Conservation (phyloP, 2,797 vertebrate species). For the Mormyrus proboscirostris region DNA sequence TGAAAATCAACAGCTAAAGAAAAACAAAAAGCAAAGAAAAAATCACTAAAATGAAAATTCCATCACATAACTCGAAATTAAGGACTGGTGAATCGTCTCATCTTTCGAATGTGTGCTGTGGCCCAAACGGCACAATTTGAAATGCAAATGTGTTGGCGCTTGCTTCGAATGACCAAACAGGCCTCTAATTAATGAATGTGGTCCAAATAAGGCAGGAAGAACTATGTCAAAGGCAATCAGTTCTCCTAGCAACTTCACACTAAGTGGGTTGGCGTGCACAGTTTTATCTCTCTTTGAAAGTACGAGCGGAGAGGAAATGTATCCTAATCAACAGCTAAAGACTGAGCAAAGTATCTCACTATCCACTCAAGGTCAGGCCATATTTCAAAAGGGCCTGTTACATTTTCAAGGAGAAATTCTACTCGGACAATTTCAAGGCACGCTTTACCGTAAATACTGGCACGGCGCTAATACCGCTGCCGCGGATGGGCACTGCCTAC, state of each 20-base stretch:
- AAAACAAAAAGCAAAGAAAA: neutral
- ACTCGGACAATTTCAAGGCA: slow-evolving; percentile 12
- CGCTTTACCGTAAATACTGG: slow-evolving; percentile 21
- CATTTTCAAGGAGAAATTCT: slow-evolving; percentile 22
- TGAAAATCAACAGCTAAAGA: neutral
- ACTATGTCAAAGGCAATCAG: neutral
- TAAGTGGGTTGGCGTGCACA: neutral
- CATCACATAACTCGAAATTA: neutral
- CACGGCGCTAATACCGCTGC: slow-evolving; percentile 29
- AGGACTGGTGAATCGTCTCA: neutral
- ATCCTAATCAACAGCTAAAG: slow-evolving; percentile 45
- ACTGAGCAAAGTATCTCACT: slow-evolving; percentile 29
- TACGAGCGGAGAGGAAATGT: neutral
- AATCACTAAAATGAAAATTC: neutral
- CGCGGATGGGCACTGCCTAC: slow-evolving; percentile 12
- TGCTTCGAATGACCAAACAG: neutral
- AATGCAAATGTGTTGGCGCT: neutral
- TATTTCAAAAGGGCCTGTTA: slow-evolving; percentile 48
- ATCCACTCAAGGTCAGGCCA: slow-evolving; percentile 32
- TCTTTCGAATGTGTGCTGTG: neutral
- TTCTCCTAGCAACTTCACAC: neutral
- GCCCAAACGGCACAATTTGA: neutral
- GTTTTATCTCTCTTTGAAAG: neutral
- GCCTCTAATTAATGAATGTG: neutral
- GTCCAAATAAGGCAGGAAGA: neutral